Evolutionary conservation across 37 sponge, comb jelly and placozoan species (phyloP).

Genomic region (Aplysina aerophoba): DNA sequence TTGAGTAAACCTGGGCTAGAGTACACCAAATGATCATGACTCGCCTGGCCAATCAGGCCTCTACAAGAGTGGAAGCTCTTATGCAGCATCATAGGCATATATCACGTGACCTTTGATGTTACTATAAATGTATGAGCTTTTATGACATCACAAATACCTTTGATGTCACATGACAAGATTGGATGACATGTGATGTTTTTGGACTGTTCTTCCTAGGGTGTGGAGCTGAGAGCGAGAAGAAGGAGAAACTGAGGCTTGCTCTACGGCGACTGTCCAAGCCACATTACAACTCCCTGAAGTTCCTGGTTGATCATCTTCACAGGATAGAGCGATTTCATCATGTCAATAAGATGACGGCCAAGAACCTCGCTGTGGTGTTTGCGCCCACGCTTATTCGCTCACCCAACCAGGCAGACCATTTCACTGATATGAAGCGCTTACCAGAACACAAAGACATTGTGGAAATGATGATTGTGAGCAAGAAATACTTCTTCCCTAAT

Average conservation of each 20-base stretch:
- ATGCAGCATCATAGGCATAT: too few species aligned
- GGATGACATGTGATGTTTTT: too few species aligned
- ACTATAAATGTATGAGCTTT: too few species aligned
- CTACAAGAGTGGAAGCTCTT: too few species aligned
- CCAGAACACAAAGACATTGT: conserved; percentile 74
- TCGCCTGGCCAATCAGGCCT: too few species aligned
- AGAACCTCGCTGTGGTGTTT: conserved; percentile 90
- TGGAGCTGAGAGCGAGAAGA: conserved; percentile 49
- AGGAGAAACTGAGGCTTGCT: conserved; percentile 69
- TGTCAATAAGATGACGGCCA: conserved; percentile 78
- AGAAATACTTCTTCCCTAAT: conserved; percentile 24
- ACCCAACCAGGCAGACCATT: conserved; percentile 45
- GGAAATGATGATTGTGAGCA: conserved; percentile 61
- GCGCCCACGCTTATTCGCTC: conserved; percentile 83
- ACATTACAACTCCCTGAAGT: conserved; percentile 85
- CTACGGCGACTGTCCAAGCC: conserved; percentile 67
- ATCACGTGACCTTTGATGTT: too few species aligned
- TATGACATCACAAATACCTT: background rate
- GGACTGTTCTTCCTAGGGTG: conserved; percentile 29
- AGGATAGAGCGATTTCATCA: conserved; percentile 53
- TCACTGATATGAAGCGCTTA: conserved; percentile 69
- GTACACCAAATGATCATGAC: too few species aligned
- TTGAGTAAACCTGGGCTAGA: too few species aligned
- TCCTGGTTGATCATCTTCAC: conserved; percentile 78
- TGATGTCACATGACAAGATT: background rate